These are phyloP conservation scores for Drymodes brunneopygia DNA, from an alignment of 2,113 vertebrate species.

Conservation along the genomic window DNA sequence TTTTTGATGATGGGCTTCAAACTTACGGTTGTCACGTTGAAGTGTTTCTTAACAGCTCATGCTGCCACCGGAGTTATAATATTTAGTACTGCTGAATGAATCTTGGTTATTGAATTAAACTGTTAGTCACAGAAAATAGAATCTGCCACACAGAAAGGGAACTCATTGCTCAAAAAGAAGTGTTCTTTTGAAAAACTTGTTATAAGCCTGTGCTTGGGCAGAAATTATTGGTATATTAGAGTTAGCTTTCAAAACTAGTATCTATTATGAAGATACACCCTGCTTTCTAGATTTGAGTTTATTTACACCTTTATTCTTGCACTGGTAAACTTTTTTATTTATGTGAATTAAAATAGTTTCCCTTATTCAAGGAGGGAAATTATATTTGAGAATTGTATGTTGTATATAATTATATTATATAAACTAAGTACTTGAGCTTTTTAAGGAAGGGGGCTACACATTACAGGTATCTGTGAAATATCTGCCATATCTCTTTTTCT, in stretches of 20 bases:
- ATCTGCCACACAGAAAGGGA: background rate
- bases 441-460: background rate
- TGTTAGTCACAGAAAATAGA: background rate
- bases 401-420: background rate
- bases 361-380: background rate
- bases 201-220: background rate
- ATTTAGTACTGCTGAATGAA: background rate
- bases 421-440: background rate
- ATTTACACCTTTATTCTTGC: background rate
- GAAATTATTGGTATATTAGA: background rate
- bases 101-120: conserved; percentile 23
- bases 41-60: background rate
- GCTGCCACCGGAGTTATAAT: background rate
- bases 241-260: background rate
- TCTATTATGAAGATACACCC: background rate
- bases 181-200: background rate
- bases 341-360: background rate
- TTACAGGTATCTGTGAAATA: background rate
- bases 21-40: background rate
- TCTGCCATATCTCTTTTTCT: background rate
- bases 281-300: background rate
- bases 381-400: background rate
- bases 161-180: background rate
- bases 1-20: conserved; percentile 12
- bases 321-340: background rate